Conservation (phyloP, 35 echinoderm and acorn worm genomes). For the Lytechinus pictus region DNA sequence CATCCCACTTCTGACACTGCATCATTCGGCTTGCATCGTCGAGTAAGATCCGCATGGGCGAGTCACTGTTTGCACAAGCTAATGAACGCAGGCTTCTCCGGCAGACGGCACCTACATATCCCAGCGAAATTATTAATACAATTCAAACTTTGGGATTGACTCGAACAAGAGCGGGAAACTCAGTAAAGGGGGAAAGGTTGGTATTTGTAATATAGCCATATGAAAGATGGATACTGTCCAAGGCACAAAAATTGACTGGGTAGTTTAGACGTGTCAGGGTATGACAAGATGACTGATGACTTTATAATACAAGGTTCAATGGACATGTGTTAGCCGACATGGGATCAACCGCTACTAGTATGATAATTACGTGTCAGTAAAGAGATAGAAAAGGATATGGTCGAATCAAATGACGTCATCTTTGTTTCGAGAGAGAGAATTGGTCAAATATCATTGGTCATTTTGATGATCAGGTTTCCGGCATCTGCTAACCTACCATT, state of each 20-base stretch:
- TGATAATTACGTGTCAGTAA: not conserved
- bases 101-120: conserved; percentile 25
- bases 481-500: not conserved
- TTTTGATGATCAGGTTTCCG: not conserved
- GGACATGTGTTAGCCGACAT: not conserved
- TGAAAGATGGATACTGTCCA: not conserved
- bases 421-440: not conserved
- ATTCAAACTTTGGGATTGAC: not conserved
- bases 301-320: not conserved
- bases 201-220: not conserved
- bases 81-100: conserved; percentile 17
- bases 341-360: not conserved
- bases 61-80: conserved; percentile 23
- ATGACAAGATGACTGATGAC: not conserved
- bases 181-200: not conserved
- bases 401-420: not conserved
- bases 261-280: not conserved
- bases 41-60: conserved; percentile 25
- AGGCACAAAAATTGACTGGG: not conserved
- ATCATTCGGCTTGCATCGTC: not conserved
- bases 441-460: not conserved
- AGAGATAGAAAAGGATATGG: not conserved
- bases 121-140: conserved; percentile 40
- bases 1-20: not conserved
- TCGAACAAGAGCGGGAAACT: not conserved